phyloP scores from a whole-genome alignment of 2,797 vertebrate species.

The Coranthus polyacanthus region DNA sequence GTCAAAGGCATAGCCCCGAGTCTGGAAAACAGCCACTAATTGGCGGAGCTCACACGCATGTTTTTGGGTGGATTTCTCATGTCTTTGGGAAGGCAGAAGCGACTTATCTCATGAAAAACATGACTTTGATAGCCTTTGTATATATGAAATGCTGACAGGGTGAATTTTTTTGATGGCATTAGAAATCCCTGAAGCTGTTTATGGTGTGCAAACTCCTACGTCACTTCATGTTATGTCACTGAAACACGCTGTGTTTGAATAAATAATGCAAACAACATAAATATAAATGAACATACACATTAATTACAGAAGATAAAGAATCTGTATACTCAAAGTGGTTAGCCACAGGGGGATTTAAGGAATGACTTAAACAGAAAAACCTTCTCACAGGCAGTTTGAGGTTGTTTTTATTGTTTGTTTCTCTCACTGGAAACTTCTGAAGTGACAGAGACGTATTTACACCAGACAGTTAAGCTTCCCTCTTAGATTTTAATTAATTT shows the following conservation, averaged over 20 bases:
- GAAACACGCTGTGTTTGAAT: conserved; percentile 24
- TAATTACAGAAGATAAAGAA: conserved; percentile 32
- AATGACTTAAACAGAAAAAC: conserved; percentile 28
- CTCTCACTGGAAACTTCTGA: conserved; percentile 41
- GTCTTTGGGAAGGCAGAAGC: conserved; percentile 39
- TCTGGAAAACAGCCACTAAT: conserved; percentile 58
- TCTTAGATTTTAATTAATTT: conserved; percentile 70
- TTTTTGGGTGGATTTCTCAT: conserved; percentile 38
- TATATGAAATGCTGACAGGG: conserved; percentile 37
- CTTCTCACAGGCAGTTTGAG: conserved; percentile 47
- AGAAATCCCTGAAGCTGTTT: conserved; percentile 25
- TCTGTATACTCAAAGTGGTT: background rate
- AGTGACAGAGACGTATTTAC: conserved; percentile 48
- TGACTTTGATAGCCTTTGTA: conserved; percentile 43
- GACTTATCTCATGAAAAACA: conserved; percentile 30
- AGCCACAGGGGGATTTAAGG: conserved; percentile 40
- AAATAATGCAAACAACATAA: conserved; percentile 30
- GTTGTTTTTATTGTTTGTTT: conserved; percentile 56
- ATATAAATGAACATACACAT: conserved; percentile 26
- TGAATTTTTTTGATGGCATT: conserved; percentile 28
- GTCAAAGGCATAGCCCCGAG: conserved; percentile 50
- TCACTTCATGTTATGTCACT: conserved; percentile 22
- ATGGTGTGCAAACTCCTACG: background rate
- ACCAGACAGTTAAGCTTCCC: conserved; percentile 41
- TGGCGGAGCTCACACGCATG: conserved; percentile 49